These are phyloP conservation scores for Aphyosemion australe DNA, from an alignment of 2,113 vertebrate species.

Conservation along the genomic window DNA sequence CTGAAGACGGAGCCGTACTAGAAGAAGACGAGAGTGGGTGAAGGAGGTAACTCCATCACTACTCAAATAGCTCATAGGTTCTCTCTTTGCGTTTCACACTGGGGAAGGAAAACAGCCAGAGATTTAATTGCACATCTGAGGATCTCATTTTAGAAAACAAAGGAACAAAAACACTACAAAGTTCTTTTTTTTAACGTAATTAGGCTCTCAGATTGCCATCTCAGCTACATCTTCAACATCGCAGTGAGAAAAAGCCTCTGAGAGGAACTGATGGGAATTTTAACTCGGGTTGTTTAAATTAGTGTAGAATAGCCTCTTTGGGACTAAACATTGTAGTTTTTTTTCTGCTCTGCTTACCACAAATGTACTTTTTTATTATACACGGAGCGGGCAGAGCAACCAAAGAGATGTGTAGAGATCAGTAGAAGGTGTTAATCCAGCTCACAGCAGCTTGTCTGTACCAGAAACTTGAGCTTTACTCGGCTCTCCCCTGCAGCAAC, in stretches of 20 bases:
- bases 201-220: constrained; percentile 37
- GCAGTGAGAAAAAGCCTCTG: constrained; percentile 20
- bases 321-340: constrained; percentile 38
- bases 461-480: constrained; percentile 31
- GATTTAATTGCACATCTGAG: constrained; percentile 43
- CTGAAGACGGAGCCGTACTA: constrained; percentile 92
- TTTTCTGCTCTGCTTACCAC: constrained; percentile 31
- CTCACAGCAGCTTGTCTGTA: constrained; percentile 24
- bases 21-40: constrained; percentile 35
- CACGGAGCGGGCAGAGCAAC: constrained; percentile 7
- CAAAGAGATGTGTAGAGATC: constrained; percentile 23
- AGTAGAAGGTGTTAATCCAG: constrained; percentile 33
- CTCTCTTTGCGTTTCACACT: constrained; percentile 34
- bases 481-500: constrained; percentile 20
- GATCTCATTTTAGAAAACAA: constrained; percentile 41
- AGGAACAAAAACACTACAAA: constrained; percentile 33
- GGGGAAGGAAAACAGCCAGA: constrained; percentile 12
- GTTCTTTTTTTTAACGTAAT: constrained; percentile 44
- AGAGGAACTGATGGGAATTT: constrained; percentile 42
- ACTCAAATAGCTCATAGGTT: constrained; percentile 49
- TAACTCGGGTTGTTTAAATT: constrained; percentile 35
- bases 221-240: constrained; percentile 41
- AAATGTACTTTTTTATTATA: constrained; percentile 6
- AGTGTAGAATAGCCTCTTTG: constrained; percentile 17
- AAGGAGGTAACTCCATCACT: constrained; percentile 40